Base-by-base conservation (phyloP, 35 echinoderm and acorn worm species). In the Heliocidaris erythrogramma region DNA sequence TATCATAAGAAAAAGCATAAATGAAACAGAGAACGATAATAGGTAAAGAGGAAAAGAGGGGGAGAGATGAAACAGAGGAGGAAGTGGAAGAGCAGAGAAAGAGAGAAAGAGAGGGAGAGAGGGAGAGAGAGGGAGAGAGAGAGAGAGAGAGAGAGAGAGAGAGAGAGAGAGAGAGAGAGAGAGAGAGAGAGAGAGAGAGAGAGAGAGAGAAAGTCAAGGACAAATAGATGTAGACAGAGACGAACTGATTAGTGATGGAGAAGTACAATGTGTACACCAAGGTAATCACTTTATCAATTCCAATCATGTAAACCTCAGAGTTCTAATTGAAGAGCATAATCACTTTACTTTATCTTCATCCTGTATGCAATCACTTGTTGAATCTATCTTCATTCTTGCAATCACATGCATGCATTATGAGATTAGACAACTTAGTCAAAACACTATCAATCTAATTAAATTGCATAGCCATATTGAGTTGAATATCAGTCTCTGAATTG, bases 381-480 rank as follows among this genome's bases (percentile, higher is more conserved):
- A 78, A 3, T 78, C 21, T 78, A 27, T 78, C 17, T 27, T 78
- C 27, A 27, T 78, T n/a, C 17, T 78, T n/a, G 21, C 65, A 78
- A 78, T 78, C 18, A 78, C 65, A 78, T 78, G 21, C 18, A 78
- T 78, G 18, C 65, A 78, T 78, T 21, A 78, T n/a, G 27, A 27
- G 65, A 78, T 78, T 78, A 27, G 27, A 6, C 7, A 27, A 78
- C 65, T n/a, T 18, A 27, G 65, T 7, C 21, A 78, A 78, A 78
- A 21, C 65, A n/a, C 65, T 24, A 78, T 78, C 65, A 78, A 78
- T 78, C 65, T 78, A 78, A 78, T n/a, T 24, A n/a, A 78, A 78
- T 78, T 78, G 65, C 65, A 78, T 78, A 78, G 65, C 65, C 27
- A 56, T 42, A 78, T 78, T 78, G 65, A 78, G 65, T 78, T 78